A percentile compares a stretch with the other conserved stretches of the same genome.
These are phyloP conservation scores for Chlamydotis undulata DNA, from an alignment of 2,113 vertebrate genomes.

Conservation along the genomic window DNA sequence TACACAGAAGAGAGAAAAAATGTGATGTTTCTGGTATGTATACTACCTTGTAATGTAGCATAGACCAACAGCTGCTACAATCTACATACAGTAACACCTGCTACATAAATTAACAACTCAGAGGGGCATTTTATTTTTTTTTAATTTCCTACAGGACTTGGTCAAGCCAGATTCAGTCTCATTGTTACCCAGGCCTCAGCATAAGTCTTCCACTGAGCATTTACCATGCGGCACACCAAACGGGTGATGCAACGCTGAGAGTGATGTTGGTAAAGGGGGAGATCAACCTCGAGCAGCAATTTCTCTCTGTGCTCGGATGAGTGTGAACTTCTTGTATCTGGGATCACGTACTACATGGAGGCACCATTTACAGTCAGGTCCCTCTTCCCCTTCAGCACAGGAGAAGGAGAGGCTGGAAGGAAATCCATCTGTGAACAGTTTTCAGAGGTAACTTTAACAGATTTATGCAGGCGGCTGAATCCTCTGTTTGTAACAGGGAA, in stretches of 20 bases:
- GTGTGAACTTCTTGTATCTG: not conserved
- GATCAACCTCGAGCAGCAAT: not conserved
- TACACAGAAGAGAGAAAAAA: not conserved
- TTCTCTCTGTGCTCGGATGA: not conserved
- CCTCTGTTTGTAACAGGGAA: not conserved
- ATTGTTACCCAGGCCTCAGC: not conserved
- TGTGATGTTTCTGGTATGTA: not conserved
- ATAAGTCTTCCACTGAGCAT: not conserved
- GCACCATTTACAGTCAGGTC: not conserved
- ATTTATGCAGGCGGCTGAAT: not conserved
- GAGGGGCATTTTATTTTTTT: not conserved
- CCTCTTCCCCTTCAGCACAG: not conserved
- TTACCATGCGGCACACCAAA: not conserved
- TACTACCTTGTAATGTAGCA: not conserved
- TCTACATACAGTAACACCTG: not conserved
- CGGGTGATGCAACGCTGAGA: accelerated
- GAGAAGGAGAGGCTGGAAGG: not conserved
- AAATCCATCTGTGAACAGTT: not conserved
- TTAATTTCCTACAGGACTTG: not conserved
- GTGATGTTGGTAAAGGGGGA: not conserved
- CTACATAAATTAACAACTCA: not conserved
- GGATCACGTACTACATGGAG: not conserved
- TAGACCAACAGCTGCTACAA: not conserved
- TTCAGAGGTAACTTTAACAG: not conserved
- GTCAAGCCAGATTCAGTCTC: not conserved